Evolutionary conservation across 2,113 vertebrate species (phyloP).

Genomic region (Octodon degus): DNA sequence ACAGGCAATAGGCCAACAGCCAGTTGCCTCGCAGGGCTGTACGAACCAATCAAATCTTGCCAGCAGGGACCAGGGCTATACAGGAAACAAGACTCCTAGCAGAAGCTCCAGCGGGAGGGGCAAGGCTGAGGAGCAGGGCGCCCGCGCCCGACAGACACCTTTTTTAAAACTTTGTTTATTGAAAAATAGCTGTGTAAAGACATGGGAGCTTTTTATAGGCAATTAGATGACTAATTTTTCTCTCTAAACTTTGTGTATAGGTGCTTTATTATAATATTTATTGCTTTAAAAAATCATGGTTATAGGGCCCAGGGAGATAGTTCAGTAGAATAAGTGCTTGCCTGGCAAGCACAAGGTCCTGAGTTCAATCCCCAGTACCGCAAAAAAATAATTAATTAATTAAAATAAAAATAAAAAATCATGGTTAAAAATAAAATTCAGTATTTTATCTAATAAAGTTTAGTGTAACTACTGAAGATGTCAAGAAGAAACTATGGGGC

Average conservation of each 20-base stretch:
- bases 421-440: slow-evolving; percentile 48
- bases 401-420: not conserved
- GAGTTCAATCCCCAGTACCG: too few species aligned
- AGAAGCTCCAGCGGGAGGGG: too few species aligned
- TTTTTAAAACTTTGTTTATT: slow-evolving; percentile 58
- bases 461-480: slow-evolving; percentile 26
- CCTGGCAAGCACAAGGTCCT: too few species aligned
- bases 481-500: not conserved
- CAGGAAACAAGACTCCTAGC: too few species aligned
- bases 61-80: too few species aligned
- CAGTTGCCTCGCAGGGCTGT: too few species aligned
- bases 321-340: too few species aligned
- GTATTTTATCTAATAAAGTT: not conserved
- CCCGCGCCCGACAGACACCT: too few species aligned
- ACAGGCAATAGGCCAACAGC: too few species aligned
- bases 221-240: slow-evolving; percentile 60
- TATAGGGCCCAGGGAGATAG: not conserved
- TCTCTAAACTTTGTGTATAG: slow-evolving; percentile 24
- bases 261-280: slow-evolving; percentile 37
- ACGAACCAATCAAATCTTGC: too few species aligned
- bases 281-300: slow-evolving; percentile 14
- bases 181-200: slow-evolving; percentile 34
- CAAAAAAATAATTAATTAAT: too few species aligned
- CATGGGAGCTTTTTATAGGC: not conserved
- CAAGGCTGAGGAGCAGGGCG: too few species aligned